phyloP scores from a whole-genome alignment of 1,140 invertebrate genomes.

The Drosophila pectinifera region DNA sequence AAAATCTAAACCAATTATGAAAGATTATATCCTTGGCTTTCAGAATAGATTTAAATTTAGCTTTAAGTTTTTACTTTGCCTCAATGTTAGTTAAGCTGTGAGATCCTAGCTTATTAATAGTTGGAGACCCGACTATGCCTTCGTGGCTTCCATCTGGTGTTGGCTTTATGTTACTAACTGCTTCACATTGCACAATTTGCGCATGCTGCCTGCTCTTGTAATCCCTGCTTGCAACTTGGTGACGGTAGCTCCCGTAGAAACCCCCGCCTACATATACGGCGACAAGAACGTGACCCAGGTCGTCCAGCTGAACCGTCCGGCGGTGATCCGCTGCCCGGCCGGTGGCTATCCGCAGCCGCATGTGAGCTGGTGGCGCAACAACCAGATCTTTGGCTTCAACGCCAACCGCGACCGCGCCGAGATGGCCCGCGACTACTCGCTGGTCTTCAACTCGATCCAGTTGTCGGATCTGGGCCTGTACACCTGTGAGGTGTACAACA shows the following conservation, averaged over 20 bases:
- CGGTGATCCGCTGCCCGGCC: constrained; percentile 92
- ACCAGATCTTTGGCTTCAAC: constrained; percentile 89
- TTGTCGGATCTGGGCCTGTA: constrained; percentile 92
- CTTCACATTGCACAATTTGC: constrained; percentile 42
- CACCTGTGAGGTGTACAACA: constrained; percentile 95
- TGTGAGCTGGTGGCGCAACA: constrained; percentile 95
- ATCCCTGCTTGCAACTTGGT: constrained; percentile 50
- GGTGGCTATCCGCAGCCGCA: constrained; percentile 92
- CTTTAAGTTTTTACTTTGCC: too few species aligned
- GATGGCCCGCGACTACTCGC: constrained; percentile 89
- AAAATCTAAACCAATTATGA: too few species aligned
- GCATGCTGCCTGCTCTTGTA: constrained; percentile 50
- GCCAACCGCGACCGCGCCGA: constrained; percentile 90
- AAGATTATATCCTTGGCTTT: too few species aligned
- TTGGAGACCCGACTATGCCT: not conserved
- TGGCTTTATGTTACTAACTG: constrained; percentile 63
- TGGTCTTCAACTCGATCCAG: constrained; percentile 90
- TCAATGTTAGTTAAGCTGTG: too few species aligned
- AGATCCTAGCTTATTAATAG: not conserved
- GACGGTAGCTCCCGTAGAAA: constrained; percentile 85
- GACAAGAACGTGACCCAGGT: constrained; percentile 88
- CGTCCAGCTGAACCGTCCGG: constrained; percentile 89
- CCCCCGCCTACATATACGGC: constrained; percentile 86
- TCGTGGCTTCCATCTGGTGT: constrained; percentile 34
- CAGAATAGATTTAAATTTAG: too few species aligned